These are phyloP conservation scores for Agrotis exclamationis DNA, from an alignment of 2,888 invertebrate genomes.

Conservation along the genomic window DNA sequence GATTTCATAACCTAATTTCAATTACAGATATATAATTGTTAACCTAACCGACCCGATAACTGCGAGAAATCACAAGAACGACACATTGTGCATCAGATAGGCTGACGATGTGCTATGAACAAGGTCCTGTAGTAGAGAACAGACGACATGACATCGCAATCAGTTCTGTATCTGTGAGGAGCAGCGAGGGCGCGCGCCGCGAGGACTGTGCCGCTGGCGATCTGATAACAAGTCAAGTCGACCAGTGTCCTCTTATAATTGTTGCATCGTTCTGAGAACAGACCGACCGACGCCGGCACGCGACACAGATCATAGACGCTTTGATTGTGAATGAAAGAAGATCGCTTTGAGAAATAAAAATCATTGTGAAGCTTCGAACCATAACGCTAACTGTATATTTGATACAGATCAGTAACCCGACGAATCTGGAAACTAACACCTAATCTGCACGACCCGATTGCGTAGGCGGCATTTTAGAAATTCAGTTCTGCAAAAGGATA, in stretches of 20 bases:
- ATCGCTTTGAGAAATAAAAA: slow-evolving; percentile 14
- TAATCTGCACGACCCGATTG: not conserved
- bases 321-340: slow-evolving; percentile 6
- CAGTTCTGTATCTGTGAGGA: not conserved
- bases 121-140: slow-evolving; percentile 10
- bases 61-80: slow-evolving; percentile 48
- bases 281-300: slow-evolving; percentile 1
- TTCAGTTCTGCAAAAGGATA: slow-evolving; percentile 17
- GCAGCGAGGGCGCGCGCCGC: not conserved
- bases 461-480: slow-evolving; percentile 2
- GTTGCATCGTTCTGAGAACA: slow-evolving; percentile 7
- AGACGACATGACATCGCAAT: slow-evolving; percentile 11
- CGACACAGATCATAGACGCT: slow-evolving; percentile 8
- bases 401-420: not conserved
- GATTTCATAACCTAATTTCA: slow-evolving; percentile 4
- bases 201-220: slow-evolving; percentile 1
- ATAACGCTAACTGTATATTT: slow-evolving; percentile 6
- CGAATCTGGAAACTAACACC: slow-evolving; percentile 16
- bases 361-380: not conserved
- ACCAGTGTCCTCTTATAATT: slow-evolving; percentile 15
- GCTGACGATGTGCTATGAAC: slow-evolving; percentile 12
- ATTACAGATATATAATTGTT: slow-evolving; percentile 23
- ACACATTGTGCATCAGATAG: slow-evolving; percentile 30
- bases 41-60: slow-evolving; percentile 14
- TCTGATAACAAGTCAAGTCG: slow-evolving; percentile 14